A percentile compares a stretch with the other conserved stretches of the same genome.
Evolutionary conservation across 2,888 invertebrate species (phyloP).

Genomic region (Nineta flava): DNA sequence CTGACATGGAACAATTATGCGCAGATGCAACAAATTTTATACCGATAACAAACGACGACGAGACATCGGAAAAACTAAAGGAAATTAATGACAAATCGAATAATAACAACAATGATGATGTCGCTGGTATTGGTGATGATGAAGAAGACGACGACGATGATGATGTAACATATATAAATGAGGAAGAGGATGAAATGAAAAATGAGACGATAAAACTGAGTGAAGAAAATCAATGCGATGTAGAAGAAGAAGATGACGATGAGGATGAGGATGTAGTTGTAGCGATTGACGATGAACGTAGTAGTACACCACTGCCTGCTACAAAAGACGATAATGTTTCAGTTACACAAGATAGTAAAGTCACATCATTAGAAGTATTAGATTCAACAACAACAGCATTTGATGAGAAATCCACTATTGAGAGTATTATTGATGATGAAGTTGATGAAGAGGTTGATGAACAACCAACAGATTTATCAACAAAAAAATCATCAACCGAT

Average conservation of each 20-base stretch:
- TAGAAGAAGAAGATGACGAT: slow-evolving; percentile 5
- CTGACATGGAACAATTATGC: slow-evolving; percentile 9
- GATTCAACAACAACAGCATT: neutral
- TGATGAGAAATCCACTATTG: slow-evolving; percentile 18
- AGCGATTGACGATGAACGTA: neutral
- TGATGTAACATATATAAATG: slow-evolving; percentile 6
- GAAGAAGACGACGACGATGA: slow-evolving; percentile 9
- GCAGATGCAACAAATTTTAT: slow-evolving; percentile 10
- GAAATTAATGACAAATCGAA: neutral
- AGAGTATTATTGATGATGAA: slow-evolving; percentile 14
- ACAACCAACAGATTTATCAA: slow-evolving; percentile 21
- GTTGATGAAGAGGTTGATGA: slow-evolving; percentile 8
- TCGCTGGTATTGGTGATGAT: neutral
- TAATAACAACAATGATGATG: neutral
- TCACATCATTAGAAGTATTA: neutral
- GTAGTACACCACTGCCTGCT: neutral
- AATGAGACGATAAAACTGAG: slow-evolving; percentile 10
- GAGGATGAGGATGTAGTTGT: neutral
- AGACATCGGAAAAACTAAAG: slow-evolving; percentile 6
- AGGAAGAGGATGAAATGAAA: slow-evolving; percentile 10
- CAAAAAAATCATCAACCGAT: slow-evolving; percentile 1
- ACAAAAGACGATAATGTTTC: neutral
- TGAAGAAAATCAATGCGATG: neutral
- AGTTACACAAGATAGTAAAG: neutral
- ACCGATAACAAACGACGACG: slow-evolving; percentile 12